Conservation (phyloP, 2,113 vertebrate species). For the Halcyon malimbica region DNA sequence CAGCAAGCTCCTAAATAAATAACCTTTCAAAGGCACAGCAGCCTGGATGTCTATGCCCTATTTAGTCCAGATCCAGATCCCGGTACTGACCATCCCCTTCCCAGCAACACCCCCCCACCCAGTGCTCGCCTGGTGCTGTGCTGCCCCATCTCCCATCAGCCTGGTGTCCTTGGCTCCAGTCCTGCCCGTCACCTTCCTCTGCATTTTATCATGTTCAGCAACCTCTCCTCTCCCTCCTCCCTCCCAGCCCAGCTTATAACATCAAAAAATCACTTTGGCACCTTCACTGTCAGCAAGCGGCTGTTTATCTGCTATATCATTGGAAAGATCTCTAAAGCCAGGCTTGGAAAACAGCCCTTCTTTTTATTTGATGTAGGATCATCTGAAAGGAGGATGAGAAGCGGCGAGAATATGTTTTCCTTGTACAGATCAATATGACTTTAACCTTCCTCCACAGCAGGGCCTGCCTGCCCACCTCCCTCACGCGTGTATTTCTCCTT, state of each 20-base stretch:
- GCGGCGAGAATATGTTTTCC: conserved; percentile 50
- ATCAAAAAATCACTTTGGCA: conserved; percentile 72
- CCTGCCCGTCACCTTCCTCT: not conserved
- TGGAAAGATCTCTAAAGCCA: conserved; percentile 66
- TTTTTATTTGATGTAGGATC: conserved; percentile 71
- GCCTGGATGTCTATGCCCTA: not conserved
- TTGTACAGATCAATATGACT: conserved; percentile 70
- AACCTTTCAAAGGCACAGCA: not conserved
- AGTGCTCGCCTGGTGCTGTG: not conserved
- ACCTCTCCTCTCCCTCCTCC: conserved; percentile 22
- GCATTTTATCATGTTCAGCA: conserved; percentile 54
- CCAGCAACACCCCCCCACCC: not conserved
- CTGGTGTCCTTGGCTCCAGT: conserved; percentile 6
- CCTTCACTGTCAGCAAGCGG: conserved; percentile 63
- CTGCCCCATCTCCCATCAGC: not conserved
- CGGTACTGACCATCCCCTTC: not conserved
- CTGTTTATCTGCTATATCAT: conserved; percentile 65
- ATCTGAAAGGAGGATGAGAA: conserved; percentile 71
- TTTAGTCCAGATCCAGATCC: not conserved
- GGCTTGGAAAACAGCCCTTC: conserved; percentile 63
- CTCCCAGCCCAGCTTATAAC: conserved; percentile 52
- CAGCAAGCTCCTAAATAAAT: not conserved
- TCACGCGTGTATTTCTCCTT: not conserved
- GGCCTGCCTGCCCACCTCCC: not conserved
- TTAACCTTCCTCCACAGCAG: conserved; percentile 63